Evolutionary conservation across 2,113 vertebrate genomes (phyloP).

Genomic region (Chrysochloris asiatica): DNA sequence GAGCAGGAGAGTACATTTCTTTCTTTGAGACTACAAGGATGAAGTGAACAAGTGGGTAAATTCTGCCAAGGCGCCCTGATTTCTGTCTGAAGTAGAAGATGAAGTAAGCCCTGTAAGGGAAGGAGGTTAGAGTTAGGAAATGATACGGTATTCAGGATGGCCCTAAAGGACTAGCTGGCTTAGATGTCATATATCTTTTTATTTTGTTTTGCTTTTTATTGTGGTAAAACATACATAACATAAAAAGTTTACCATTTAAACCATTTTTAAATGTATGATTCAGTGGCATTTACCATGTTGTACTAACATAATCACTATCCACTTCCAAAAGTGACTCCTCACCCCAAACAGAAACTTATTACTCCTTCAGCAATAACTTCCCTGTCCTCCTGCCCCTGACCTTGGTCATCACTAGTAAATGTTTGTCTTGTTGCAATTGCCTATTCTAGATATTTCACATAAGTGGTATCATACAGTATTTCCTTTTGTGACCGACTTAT

Average conservation of each 20-base stretch:
- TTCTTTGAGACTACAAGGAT: background rate
- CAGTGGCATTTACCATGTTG: background rate
- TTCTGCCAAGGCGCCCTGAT: background rate
- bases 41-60: background rate
- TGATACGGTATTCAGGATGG: background rate
- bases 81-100: slow-evolving; percentile 1
- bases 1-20: background rate
- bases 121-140: too few species aligned
- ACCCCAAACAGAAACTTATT: background rate
- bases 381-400: background rate
- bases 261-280: background rate
- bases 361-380: background rate
- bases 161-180: background rate
- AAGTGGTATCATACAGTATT: background rate
- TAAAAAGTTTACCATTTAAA: background rate
- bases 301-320: background rate
- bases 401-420: background rate
- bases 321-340: background rate
- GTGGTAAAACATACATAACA: background rate
- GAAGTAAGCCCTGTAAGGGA: background rate
- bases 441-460: background rate
- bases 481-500: background rate
- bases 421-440: background rate
- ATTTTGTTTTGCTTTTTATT: background rate
- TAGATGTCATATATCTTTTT: background rate